Percentiles rank a stretch among this genome's conserved stretches.
Conservation (phyloP, 1,140 invertebrate species). For the Caerostris extrusa region DNA sequence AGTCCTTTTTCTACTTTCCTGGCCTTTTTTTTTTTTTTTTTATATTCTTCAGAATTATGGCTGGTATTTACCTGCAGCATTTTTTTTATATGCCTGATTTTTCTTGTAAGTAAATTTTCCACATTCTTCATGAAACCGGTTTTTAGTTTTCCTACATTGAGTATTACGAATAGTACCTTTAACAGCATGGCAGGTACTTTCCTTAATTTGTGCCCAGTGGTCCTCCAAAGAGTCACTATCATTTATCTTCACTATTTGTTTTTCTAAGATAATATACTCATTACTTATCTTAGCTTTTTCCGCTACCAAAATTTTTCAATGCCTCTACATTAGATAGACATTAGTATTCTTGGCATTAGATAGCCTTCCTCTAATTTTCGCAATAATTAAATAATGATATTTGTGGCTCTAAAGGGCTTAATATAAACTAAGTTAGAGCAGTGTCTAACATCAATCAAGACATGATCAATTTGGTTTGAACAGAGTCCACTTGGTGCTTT, state of each 20-base stretch:
- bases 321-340: too few species aligned
- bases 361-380: too few species aligned
- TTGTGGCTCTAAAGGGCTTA: too few species aligned
- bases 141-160: not conserved
- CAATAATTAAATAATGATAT: too few species aligned
- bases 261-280: not conserved
- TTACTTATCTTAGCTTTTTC: not conserved
- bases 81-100: not conserved
- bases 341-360: too few species aligned
- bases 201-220: not conserved
- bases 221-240: not conserved
- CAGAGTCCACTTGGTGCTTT: too few species aligned
- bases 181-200: not conserved
- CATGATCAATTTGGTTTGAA: too few species aligned
- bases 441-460: too few species aligned
- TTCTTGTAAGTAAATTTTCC: not conserved
- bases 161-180: not conserved
- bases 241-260: not conserved
- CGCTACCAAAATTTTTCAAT: too few species aligned
- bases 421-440: too few species aligned
- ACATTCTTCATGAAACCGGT: not conserved
- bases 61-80: slow-evolving; percentile 1
- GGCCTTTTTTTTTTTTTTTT: too few species aligned
- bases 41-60: not conserved
- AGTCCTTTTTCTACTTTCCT: too few species aligned